phyloP scores from a whole-genome alignment of 2,888 invertebrate species.

The Clitarchus hookeri region DNA sequence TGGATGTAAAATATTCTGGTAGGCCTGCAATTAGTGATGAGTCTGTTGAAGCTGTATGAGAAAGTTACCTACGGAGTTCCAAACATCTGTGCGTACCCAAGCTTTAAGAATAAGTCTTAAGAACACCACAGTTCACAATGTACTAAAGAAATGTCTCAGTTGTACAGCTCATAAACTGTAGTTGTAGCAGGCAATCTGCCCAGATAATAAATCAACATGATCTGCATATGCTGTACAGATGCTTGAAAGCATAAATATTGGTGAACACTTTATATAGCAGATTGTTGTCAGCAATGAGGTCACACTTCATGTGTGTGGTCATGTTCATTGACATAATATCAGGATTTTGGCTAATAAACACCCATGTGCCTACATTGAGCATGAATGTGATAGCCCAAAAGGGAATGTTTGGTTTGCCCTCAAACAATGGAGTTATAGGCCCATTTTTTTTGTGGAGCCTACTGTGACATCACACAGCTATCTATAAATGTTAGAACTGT shows the following conservation, averaged over 20 bases:
- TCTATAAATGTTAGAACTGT: too few relatives aligned
- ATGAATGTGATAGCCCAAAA: slow-evolving; percentile 5
- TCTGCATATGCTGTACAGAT: slow-evolving; percentile 1
- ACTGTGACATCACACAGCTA: too few relatives aligned
- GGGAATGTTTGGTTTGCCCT: slow-evolving; percentile 20
- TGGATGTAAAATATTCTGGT: background rate
- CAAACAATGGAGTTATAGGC: background rate
- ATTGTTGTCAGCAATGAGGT: slow-evolving; percentile 29
- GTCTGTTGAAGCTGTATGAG: background rate
- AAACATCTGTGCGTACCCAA: background rate
- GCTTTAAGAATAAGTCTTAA: background rate
- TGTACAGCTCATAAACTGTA: slow-evolving; percentile 23
- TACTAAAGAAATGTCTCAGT: slow-evolving; percentile 22
- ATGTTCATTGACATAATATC: slow-evolving; percentile 26
- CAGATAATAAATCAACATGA: background rate
- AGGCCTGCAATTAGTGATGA: background rate
- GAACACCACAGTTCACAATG: background rate
- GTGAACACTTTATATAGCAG: background rate
- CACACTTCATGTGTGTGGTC: slow-evolving; percentile 21
- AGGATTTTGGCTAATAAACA: slow-evolving; percentile 6
- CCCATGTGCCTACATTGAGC: slow-evolving; percentile 23
- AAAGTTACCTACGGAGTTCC: background rate
- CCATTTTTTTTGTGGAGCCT: too few relatives aligned
- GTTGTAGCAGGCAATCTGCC: slow-evolving; percentile 6
- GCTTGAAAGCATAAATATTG: background rate